phyloP scores from a whole-genome alignment of 2,113 vertebrate species.

The Eurypyga helias region DNA sequence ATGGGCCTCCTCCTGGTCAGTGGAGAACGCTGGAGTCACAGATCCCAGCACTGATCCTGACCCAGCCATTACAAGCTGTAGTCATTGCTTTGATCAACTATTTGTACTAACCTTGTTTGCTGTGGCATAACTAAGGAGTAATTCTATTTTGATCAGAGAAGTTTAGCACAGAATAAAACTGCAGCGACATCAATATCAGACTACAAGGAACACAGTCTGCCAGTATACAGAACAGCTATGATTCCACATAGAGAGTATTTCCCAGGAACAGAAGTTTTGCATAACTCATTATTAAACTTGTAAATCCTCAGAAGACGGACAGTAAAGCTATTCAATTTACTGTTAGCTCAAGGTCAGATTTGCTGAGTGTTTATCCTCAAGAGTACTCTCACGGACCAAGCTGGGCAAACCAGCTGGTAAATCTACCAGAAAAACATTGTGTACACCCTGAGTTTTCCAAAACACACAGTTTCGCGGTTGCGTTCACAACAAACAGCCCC shows the following conservation, averaged over 20 bases:
- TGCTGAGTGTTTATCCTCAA: background rate
- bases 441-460: background rate
- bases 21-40: background rate
- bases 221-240: background rate
- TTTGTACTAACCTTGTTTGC: background rate
- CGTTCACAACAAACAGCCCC: background rate
- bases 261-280: background rate
- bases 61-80: background rate
- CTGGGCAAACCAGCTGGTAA: background rate
- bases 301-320: background rate
- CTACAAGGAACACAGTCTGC: background rate
- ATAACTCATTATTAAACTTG: background rate
- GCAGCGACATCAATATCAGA: background rate
- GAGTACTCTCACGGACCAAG: background rate
- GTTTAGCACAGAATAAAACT: background rate
- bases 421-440: background rate
- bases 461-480: background rate
- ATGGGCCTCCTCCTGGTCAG: background rate
- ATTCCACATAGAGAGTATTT: background rate
- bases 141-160: background rate
- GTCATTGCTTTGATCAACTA: background rate
- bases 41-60: rapidly evolving
- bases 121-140: background rate
- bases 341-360: background rate
- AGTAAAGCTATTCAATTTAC: background rate